phyloP scores from a whole-genome alignment of 2,888 invertebrate species.

The Lottia gigantea region DNA sequence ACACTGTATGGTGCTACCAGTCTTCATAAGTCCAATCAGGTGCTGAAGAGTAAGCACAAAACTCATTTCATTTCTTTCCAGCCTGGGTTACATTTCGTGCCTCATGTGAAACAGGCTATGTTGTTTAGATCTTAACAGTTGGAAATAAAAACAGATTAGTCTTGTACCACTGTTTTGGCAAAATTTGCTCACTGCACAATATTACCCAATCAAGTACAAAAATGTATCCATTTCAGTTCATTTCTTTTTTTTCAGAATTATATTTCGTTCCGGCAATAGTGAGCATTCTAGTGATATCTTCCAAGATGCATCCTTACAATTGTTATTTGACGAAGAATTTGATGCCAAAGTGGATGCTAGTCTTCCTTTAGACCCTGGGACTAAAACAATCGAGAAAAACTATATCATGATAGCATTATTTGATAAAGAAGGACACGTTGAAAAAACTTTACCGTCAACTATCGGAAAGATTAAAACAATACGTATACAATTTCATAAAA shows the following conservation, averaged over 20 bases:
- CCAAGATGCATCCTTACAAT: constrained; percentile 86
- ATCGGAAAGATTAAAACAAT: constrained; percentile 79
- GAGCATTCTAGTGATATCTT: constrained; percentile 91
- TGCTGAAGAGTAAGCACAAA: too few relatives aligned
- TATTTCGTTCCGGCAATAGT: constrained; percentile 81
- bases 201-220: too few relatives aligned
- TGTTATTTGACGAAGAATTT: constrained; percentile 71
- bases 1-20: too few relatives aligned
- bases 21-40: too few relatives aligned
- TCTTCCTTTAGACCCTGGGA: constrained; percentile 22
- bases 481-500: constrained; percentile 81
- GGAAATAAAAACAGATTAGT: too few relatives aligned
- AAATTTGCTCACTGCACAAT: too few relatives aligned
- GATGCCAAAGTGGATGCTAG: constrained; percentile 19
- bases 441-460: constrained; percentile 76
- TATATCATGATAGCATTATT: constrained; percentile 80
- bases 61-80: too few relatives aligned
- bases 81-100: too few relatives aligned
- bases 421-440: constrained; percentile 84
- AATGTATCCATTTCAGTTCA: too few relatives aligned
- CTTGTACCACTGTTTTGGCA: too few relatives aligned
- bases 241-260: constrained; percentile 52
- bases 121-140: too few relatives aligned
- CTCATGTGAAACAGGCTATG: too few relatives aligned
- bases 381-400: constrained; percentile 68